phyloP scores from a whole-genome alignment of 2,888 invertebrate species.

The Orthosia gothica region DNA sequence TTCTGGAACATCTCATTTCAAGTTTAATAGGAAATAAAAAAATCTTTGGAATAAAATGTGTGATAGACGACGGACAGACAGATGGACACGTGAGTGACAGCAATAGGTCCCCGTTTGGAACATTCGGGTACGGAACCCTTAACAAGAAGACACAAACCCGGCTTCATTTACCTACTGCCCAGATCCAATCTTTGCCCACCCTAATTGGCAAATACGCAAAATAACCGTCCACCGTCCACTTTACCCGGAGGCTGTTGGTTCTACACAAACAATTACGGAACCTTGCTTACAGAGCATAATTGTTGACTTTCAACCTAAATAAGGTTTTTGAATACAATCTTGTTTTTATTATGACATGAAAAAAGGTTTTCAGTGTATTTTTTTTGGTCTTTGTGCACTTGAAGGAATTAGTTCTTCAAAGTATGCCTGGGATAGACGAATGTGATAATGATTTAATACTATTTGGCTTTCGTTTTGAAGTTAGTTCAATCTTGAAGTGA shows the following conservation, averaged over 20 bases:
- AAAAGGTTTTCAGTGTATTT: neutral
- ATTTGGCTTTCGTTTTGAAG: no score
- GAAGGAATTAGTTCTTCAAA: no score
- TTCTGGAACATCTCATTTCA: no score
- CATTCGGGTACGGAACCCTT: no score
- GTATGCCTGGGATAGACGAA: no score
- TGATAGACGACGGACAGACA: no score
- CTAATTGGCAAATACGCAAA: constrained; percentile 41
- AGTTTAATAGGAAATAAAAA: no score
- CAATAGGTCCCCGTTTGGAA: no score
- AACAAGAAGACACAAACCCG: neutral
- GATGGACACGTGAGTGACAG: no score
- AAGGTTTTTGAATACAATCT: constrained; percentile 14
- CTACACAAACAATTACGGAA: constrained; percentile 30
- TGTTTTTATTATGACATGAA: neutral
- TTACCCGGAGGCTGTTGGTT: constrained; percentile 5
- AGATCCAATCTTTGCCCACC: constrained; percentile 1
- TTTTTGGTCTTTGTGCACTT: neutral
- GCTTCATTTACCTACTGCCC: neutral
- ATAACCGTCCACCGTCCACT: neutral
- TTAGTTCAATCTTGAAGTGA: no score
- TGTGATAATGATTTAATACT: no score
- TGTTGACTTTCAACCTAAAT: constrained; percentile 34
- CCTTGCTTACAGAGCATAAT: constrained; percentile 18
- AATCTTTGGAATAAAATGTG: no score